A percentile compares a stretch with the other conserved stretches of the same genome.
Evolutionary conservation across 2,113 vertebrate genomes (phyloP).

Genomic region (Micronycteris hirsuta): DNA sequence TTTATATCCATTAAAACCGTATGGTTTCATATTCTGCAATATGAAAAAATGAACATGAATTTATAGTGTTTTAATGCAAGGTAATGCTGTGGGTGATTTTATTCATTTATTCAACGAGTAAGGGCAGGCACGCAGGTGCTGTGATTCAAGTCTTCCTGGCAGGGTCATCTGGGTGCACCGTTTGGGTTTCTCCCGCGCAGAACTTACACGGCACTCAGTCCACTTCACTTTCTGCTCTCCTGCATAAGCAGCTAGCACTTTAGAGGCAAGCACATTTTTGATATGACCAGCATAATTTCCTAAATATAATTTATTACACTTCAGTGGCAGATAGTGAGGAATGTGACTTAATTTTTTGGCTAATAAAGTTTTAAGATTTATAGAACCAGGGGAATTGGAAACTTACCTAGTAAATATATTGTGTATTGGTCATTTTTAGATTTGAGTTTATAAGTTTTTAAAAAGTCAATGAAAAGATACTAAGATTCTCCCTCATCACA

Average conservation of each 20-base stretch:
- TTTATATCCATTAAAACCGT: constrained; percentile 72
- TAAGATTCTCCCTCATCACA: not conserved
- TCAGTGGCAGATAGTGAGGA: not conserved
- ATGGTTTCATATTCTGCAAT: constrained; percentile 62
- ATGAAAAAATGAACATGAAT: constrained; percentile 73
- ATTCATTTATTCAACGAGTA: constrained; percentile 34
- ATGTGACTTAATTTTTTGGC: not conserved
- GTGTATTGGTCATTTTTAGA: not conserved
- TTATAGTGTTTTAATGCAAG: constrained; percentile 70
- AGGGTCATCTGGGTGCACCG: not conserved
- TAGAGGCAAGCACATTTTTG: not conserved
- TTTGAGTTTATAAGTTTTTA: not conserved
- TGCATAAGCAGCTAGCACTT: not conserved
- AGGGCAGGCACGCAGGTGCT: not conserved
- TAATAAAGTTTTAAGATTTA: constrained; percentile 23
- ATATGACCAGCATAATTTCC: not conserved
- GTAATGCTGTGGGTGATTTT: constrained; percentile 51
- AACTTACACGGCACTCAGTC: not conserved
- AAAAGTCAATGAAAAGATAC: not conserved
- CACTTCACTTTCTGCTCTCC: constrained; percentile 1
- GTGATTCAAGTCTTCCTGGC: not conserved
- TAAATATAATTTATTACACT: not conserved
- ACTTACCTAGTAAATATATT: constrained; percentile 23
- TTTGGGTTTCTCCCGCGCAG: not conserved
- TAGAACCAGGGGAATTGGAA: constrained; percentile 17